phyloP scores from a whole-genome alignment of 2,113 vertebrate genomes.

The Etheostoma spectabile region DNA sequence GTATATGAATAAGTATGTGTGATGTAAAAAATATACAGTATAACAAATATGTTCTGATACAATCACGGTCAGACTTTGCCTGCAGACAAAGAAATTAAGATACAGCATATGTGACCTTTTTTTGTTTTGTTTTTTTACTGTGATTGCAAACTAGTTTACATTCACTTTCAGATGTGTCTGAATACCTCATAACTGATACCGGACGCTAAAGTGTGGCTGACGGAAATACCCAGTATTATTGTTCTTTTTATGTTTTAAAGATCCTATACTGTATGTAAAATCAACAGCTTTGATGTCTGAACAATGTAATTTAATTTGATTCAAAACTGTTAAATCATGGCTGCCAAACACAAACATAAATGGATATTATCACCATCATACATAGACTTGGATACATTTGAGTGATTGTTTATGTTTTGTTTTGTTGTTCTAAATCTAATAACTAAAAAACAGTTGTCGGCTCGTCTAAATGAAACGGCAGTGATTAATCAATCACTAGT shows the following conservation, averaged over 20 bases:
- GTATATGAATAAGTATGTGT: too few relatives aligned
- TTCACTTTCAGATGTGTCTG: background rate
- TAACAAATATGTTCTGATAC: background rate
- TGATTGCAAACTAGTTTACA: background rate
- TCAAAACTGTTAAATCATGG: background rate
- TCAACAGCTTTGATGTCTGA: background rate
- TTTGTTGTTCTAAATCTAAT: background rate
- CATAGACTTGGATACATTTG: background rate
- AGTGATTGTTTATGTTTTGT: background rate
- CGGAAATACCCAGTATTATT: background rate
- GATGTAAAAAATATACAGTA: background rate
- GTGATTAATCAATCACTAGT: conserved; percentile 12
- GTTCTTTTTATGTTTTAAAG: background rate
- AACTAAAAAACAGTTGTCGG: background rate
- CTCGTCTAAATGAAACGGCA: conserved; percentile 8
- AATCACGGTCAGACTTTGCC: background rate
- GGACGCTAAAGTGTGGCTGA: background rate
- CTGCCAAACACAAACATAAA: background rate
- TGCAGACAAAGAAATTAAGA: background rate
- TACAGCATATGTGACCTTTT: background rate
- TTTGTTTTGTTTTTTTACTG: background rate
- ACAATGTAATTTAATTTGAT: background rate
- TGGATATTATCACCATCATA: background rate
- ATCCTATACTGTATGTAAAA: too few relatives aligned
- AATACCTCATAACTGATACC: background rate